Conservation (phyloP, 2,113 vertebrate genomes). For the Leptosomus discolor region DNA sequence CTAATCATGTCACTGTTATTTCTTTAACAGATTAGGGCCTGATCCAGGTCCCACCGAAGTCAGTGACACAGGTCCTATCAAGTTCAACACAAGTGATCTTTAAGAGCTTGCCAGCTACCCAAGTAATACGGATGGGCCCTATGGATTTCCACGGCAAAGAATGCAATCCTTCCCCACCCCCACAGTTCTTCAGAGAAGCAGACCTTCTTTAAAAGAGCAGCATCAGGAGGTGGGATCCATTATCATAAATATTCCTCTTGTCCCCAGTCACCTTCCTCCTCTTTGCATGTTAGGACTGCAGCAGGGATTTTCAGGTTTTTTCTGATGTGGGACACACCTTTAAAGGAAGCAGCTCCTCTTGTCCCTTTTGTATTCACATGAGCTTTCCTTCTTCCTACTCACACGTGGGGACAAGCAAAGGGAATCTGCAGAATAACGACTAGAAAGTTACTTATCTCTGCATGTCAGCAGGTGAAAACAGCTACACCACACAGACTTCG, state of each 20-base stretch:
- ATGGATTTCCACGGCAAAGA: background rate
- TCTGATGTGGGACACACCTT: background rate
- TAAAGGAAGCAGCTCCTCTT: background rate
- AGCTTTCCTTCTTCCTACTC: background rate
- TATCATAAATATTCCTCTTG: background rate
- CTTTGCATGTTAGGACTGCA: background rate
- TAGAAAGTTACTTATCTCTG: background rate
- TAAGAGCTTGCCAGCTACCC: background rate
- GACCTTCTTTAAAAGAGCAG: background rate
- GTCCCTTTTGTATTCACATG: background rate
- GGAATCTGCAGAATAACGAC: background rate
- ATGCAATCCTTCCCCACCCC: background rate
- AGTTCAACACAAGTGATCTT: background rate
- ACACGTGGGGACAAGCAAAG: background rate
- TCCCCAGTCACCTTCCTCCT: background rate
- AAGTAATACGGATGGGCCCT: background rate
- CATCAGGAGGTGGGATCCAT: background rate
- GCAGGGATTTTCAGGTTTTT: background rate
- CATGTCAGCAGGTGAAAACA: background rate
- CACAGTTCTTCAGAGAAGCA: background rate
- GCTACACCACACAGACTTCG: background rate
- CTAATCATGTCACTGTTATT: background rate
- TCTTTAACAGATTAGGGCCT: constrained; percentile 7
- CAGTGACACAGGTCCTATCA: background rate
- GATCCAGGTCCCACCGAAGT: background rate